phyloP scores from a whole-genome alignment of 2,113 vertebrate genomes.

The Pimephales promelas region DNA sequence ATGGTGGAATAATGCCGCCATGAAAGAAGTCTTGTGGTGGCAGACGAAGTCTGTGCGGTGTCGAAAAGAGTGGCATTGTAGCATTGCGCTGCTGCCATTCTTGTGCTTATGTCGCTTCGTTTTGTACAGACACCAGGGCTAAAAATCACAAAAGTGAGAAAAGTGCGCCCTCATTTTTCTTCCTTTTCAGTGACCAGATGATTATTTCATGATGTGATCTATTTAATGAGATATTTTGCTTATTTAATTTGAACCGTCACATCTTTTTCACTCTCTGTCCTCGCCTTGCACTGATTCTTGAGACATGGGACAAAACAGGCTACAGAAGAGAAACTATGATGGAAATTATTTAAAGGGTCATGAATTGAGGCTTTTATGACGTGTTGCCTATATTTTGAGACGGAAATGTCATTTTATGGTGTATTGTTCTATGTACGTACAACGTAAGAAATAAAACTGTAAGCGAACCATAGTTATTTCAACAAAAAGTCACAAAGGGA shows the following conservation, averaged over 20 bases:
- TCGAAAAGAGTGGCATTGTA: not conserved
- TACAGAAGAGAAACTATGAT: not conserved
- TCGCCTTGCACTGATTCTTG: not conserved
- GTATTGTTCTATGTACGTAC: no score
- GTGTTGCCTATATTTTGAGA: no score
- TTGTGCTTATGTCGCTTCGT: slow-evolving; percentile 11
- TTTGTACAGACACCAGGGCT: not conserved
- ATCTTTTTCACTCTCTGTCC: not conserved
- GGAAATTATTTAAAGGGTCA: not conserved
- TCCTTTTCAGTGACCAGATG: slow-evolving; percentile 37
- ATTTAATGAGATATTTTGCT: slow-evolving; percentile 48
- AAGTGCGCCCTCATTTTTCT: slow-evolving; percentile 29
- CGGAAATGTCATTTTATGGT: no score
- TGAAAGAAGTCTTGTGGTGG: slow-evolving; percentile 32
- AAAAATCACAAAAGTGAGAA: slow-evolving; percentile 4
- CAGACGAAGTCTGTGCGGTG: not conserved
- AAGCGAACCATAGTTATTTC: no score
- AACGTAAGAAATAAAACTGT: no score
- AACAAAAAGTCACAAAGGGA: no score
- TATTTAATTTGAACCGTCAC: slow-evolving; percentile 29
- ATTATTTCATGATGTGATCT: slow-evolving; percentile 53
- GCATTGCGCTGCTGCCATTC: not conserved
- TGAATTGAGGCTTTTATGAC: no score
- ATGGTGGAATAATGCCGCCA: slow-evolving; percentile 38
- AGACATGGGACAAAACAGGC: not conserved